Percentiles rank a stretch among this genome's conserved stretches.
phyloP scores from a whole-genome alignment of 2,888 invertebrate species.

The Dryomyza anilis region DNA sequence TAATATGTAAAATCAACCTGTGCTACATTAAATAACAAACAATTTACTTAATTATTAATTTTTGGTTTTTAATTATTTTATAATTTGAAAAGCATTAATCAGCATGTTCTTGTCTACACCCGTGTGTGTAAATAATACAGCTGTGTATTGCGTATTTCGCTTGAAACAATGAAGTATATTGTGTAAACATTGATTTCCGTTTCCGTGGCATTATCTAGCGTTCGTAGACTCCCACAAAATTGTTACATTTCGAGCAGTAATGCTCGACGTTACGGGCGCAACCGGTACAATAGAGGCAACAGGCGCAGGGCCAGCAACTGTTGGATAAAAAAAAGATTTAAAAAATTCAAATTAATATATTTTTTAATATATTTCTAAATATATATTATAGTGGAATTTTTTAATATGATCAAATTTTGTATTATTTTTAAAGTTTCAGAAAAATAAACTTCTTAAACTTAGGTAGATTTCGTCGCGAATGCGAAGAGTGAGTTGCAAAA shows the following conservation, averaged over 20 bases:
- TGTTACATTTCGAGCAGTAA: constrained; percentile 66
- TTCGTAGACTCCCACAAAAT: constrained; percentile 63
- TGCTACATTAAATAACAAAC: no score
- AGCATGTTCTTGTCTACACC: neutral
- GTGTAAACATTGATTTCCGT: neutral
- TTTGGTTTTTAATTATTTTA: neutral
- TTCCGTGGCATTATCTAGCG: constrained; percentile 35
- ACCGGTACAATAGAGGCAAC: constrained; percentile 65
- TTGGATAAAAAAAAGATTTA: constrained; percentile 14
- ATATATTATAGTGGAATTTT: no score
- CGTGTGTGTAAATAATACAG: constrained; percentile 1
- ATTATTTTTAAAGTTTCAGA: no score
- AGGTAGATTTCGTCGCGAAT: no score
- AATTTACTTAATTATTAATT: no score
- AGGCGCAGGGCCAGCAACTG: constrained; percentile 64
- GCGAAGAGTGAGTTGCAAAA: no score
- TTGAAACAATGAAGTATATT: no score
- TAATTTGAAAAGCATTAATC: neutral
- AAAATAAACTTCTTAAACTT: no score
- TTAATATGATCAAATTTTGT: no score
- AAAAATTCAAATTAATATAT: no score
- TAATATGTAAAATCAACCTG: no score
- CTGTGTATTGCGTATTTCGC: neutral
- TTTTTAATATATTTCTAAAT: no score
- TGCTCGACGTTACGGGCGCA: constrained; percentile 65